Percentiles rank a stretch among this genome's conserved stretches.
phyloP scores from a whole-genome alignment of 2,113 vertebrate species.

The Caranx melampygus region DNA sequence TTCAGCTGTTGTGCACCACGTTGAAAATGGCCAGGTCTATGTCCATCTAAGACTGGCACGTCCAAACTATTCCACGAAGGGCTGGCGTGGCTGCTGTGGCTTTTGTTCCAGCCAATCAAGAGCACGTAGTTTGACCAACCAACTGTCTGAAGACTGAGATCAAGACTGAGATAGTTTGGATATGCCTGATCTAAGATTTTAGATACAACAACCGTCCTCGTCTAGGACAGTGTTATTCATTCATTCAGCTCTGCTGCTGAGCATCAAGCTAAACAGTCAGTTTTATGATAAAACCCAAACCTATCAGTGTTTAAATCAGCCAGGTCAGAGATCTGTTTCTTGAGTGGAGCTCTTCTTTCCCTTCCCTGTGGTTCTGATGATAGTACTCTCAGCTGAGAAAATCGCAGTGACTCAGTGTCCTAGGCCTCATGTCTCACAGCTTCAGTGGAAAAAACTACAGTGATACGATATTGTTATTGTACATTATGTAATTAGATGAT shows the following conservation, averaged over 20 bases:
- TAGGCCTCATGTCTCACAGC: neutral
- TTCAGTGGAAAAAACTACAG: neutral
- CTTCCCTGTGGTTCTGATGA: neutral
- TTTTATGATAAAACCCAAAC: constrained; percentile 15
- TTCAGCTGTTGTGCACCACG: neutral
- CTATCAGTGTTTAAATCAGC: neutral
- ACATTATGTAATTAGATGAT: neutral
- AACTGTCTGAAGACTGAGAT: no score
- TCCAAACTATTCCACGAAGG: no score
- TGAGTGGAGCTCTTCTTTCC: neutral
- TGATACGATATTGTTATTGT: neutral
- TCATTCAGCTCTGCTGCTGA: neutral
- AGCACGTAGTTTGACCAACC: no score
- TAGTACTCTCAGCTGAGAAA: neutral
- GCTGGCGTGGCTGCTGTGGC: no score
- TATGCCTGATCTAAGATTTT: no score
- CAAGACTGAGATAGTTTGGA: no score
- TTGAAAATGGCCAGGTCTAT: no score
- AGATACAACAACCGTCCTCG: no score
- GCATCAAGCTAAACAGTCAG: constrained; percentile 3
- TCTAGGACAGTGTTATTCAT: no score
- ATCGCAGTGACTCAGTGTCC: neutral
- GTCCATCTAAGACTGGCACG: no score
- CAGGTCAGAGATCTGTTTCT: neutral
- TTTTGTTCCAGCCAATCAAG: no score